Evolutionary conservation across 2,113 vertebrate species (phyloP), one percentile per base, ranked within the genome.

Genomic region (Hippocampus barbouri): DNA sequence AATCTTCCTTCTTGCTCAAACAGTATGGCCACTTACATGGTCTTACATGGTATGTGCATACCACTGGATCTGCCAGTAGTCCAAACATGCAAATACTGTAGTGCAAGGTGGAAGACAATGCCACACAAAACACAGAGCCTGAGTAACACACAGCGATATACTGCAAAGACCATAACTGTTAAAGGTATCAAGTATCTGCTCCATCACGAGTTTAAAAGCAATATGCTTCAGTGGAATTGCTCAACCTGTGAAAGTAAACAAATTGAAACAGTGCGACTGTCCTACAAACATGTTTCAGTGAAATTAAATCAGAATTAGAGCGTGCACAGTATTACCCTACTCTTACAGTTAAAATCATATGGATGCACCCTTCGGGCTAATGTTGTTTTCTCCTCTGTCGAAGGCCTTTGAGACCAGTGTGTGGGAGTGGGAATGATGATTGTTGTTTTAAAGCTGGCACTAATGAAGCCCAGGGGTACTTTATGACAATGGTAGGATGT

Each of bases 381-480:
- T 80, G 68, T 75, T 83, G 65, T 77, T 79, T 84, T 69, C 73
- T 83, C 63, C 79, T 77, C 59, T 71, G 77, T 64, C 77, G 75
- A 77, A 87, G 81, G 79, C 81, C 72, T 85, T 77, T 76, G 86
- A 83, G 83, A 87, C 64, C 68, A 12, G 61, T 76, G 79, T 72
- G 89, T 83, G 84, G 85, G 87, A 82, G 84, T 81, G 74, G 85
- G 77, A 73, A 87, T 77, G 71, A 79, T 75, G 78, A 73, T 77
- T 87, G 80, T 86, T 87, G 83, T 85, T 79, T 87, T 87, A 85
- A 83, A 75, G 81, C 76, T 87, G 83, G 75, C 79, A 80, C 82
- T 89, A 89, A 89, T 89, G 84, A 90, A 90, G 80, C 89, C 88
- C 89, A 83, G 76, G 87, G 87, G 89, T 67, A 63, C 40, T 21